A percentile compares a stretch with the other conserved stretches of the same genome.
Evolutionary conservation across 1,140 invertebrate genomes (phyloP).

Genomic region (Luehdorfia chinensis): DNA sequence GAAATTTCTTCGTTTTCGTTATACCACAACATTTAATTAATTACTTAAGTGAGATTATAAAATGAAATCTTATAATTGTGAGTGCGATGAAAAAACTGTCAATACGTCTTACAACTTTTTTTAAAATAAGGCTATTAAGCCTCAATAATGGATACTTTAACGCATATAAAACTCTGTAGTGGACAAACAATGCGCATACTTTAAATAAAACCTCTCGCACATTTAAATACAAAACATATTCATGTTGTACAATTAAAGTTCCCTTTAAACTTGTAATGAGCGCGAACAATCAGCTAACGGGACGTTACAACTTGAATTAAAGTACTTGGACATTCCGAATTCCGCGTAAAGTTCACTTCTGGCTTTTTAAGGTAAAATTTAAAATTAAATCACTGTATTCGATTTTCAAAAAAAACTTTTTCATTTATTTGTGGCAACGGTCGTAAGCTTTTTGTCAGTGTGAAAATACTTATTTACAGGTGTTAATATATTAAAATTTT

Average conservation of each 20-base stretch:
- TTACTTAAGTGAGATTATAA: background rate
- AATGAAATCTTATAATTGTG: background rate
- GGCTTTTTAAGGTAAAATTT: too few species aligned
- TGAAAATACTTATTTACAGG: too few species aligned
- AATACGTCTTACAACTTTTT: background rate
- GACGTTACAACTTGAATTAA: slow-evolving; percentile 4
- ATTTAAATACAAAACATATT: background rate
- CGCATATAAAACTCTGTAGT: too few species aligned
- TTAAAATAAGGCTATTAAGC: background rate
- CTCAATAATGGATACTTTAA: slow-evolving; percentile 1
- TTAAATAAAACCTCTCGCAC: background rate
- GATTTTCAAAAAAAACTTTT: too few species aligned
- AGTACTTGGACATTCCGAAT: slow-evolving; percentile 4
- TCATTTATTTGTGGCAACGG: too few species aligned
- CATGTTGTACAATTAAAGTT: background rate
- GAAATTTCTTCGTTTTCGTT: too few species aligned
- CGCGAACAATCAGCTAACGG: slow-evolving; percentile 9
- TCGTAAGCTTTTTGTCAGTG: too few species aligned
- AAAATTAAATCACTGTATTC: too few species aligned
- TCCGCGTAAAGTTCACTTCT: slow-evolving; percentile 1
- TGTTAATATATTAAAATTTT: too few species aligned
- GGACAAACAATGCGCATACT: too few species aligned
- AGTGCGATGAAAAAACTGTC: background rate
- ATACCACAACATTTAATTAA: too few species aligned
- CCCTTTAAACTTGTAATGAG: slow-evolving; percentile 13